Conservation (phyloP, 2,888 invertebrate genomes). For the Chelonus formosanus region DNA sequence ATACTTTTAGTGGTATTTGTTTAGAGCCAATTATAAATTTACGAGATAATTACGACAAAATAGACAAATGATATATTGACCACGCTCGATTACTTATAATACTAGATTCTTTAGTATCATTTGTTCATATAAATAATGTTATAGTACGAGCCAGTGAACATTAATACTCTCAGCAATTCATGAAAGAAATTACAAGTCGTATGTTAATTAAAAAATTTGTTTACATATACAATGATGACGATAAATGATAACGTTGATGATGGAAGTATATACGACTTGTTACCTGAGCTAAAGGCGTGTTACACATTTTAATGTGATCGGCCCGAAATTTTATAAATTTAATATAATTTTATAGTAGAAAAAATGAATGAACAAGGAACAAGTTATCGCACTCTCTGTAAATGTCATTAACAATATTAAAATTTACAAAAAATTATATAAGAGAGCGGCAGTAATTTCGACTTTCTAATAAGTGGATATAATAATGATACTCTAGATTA, state of each 20-base stretch:
- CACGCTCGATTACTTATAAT: too few relatives aligned
- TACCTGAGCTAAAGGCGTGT: constrained; percentile 15
- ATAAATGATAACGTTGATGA: constrained; percentile 7
- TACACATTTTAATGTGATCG: constrained; percentile 30
- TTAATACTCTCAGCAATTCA: too few relatives aligned
- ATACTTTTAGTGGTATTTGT: constrained; percentile 5
- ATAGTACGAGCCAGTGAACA: too few relatives aligned
- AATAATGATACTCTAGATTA: too few relatives aligned
- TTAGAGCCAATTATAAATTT: constrained; percentile 1
- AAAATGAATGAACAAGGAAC: constrained; percentile 46
- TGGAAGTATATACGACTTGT: constrained; percentile 2
- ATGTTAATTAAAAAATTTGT: too few relatives aligned
- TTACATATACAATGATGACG: constrained; percentile 4
- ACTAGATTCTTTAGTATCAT: background rate
- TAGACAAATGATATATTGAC: too few relatives aligned
- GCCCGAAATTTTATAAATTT: constrained; percentile 33
- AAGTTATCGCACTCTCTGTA: constrained; percentile 37
- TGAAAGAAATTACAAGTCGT: too few relatives aligned
- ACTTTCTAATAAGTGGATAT: background rate
- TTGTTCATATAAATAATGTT: background rate
- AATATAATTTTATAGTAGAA: constrained; percentile 41
- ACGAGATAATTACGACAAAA: background rate
- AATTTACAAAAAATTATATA: constrained; percentile 41
- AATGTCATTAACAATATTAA: constrained; percentile 46
- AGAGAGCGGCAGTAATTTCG: constrained; percentile 18